Percentiles rank a stretch among this genome's conserved stretches.
phyloP scores from a whole-genome alignment of 2,888 invertebrate species.

The Epinotia brunnichana region DNA sequence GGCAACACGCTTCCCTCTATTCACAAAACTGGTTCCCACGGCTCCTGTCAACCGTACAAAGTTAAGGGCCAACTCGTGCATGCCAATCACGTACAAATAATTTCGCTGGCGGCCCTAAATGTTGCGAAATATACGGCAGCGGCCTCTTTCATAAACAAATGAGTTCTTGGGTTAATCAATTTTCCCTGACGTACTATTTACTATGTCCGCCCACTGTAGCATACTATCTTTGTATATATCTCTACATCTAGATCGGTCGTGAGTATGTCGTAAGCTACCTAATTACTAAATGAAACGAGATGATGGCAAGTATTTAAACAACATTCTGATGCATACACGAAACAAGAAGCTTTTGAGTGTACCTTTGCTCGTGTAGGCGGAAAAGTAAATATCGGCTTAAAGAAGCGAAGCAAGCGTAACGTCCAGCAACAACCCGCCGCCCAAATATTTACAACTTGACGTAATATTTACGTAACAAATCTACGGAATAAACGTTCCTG shows the following conservation, averaged over 20 bases:
- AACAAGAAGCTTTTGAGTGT: conserved; percentile 55
- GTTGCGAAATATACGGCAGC: conserved; percentile 39
- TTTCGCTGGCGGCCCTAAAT: conserved; percentile 47
- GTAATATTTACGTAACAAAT: conserved; percentile 71
- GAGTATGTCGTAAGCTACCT: background rate
- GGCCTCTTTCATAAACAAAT: conserved; percentile 29
- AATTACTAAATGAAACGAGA: conserved; percentile 21
- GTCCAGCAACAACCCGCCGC: conserved; percentile 60
- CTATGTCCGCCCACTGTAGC: background rate
- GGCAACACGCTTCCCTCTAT: conserved; percentile 31
- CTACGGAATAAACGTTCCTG: conserved; percentile 63
- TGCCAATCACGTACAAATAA: conserved; percentile 61
- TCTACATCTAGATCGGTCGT: no score
- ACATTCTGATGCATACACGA: conserved; percentile 49
- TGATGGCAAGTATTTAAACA: conserved; percentile 45
- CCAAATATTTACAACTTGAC: conserved; percentile 68
- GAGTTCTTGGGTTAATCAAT: conserved; percentile 17
- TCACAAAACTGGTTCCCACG: conserved; percentile 56
- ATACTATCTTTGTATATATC: background rate
- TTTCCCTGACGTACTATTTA: conserved; percentile 3
- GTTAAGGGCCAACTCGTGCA: conserved; percentile 64
- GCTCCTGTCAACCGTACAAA: conserved; percentile 54
- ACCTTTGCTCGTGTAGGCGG: conserved; percentile 55
- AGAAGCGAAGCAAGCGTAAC: conserved; percentile 69
- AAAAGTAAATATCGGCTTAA: conserved; percentile 69